A percentile compares a stretch with the other conserved stretches of the same genome.
phyloP scores from a whole-genome alignment of 2,888 invertebrate genomes.

The Amblyteles armatorius region DNA sequence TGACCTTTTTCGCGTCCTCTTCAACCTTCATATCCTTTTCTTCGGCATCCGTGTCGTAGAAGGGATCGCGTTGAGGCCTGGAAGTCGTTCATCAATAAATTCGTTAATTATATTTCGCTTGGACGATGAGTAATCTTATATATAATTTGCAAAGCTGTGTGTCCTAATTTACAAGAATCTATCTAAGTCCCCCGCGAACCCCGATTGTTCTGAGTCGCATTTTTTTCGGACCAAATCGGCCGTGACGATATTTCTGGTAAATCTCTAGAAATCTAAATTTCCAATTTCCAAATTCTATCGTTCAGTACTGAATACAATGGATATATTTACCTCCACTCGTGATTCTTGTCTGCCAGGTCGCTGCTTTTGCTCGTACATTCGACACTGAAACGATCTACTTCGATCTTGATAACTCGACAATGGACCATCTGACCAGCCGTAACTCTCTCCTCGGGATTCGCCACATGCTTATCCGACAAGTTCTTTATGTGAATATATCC shows the following conservation, averaged over 20 bases:
- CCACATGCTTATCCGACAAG: slow-evolving; percentile 96
- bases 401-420: slow-evolving; percentile 97
- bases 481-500: slow-evolving; percentile 98
- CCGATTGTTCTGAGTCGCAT: no score
- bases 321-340: slow-evolving; percentile 91
- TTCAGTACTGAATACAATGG: not conserved
- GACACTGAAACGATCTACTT: slow-evolving; percentile 96
- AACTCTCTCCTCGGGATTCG: slow-evolving; percentile 97
- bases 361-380: slow-evolving; percentile 97
- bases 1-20: slow-evolving; percentile 93
- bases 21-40: slow-evolving; percentile 92
- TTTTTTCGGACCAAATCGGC: no score
- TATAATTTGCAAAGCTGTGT: no score
- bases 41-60: slow-evolving; percentile 95
- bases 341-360: slow-evolving; percentile 95
- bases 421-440: slow-evolving; percentile 93
- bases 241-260: no score
- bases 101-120: not conserved
- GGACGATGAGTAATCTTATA: not conserved
- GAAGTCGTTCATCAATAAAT: slow-evolving; percentile 65
- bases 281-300: no score
- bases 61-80: slow-evolving; percentile 94
- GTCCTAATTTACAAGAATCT: no score
- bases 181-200: no score
- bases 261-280: no score